A percentile compares a stretch with the other conserved stretches of the same genome.
These are phyloP conservation scores for Camptogramma bilineatum DNA, from an alignment of 2,888 invertebrate species.

Conservation along the genomic window DNA sequence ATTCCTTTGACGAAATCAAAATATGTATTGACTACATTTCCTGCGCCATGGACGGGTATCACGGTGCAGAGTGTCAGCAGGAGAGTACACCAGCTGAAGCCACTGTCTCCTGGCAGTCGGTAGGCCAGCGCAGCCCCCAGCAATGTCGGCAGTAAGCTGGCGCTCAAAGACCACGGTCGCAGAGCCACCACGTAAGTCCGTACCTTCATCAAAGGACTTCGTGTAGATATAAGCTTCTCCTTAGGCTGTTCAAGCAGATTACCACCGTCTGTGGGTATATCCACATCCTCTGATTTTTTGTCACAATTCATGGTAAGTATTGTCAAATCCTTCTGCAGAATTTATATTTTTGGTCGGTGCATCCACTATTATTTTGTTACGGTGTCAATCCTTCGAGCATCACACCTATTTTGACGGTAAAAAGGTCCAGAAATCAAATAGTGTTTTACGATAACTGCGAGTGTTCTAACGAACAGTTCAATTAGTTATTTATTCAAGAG, in stretches of 20 bases:
- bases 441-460: too few species aligned
- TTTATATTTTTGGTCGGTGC: neutral
- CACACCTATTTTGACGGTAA: neutral
- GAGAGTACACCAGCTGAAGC: constrained; percentile 92
- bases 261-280: constrained; percentile 70
- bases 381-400: too few species aligned
- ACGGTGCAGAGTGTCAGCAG: constrained; percentile 94
- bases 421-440: neutral
- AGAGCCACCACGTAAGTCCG: constrained; percentile 95
- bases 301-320: constrained; percentile 52
- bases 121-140: constrained; percentile 95
- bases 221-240: constrained; percentile 61
- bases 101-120: constrained; percentile 90
- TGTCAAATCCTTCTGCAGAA: neutral
- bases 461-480: too few species aligned
- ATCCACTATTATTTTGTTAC: neutral
- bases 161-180: constrained; percentile 97
- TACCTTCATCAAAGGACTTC: constrained; percentile 91
- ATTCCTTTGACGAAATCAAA: constrained; percentile 98
- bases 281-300: constrained; percentile 67
- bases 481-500: neutral
- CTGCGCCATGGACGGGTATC: constrained; percentile 97
- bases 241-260: constrained; percentile 78
- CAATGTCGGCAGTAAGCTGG: constrained; percentile 95
- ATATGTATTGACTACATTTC: constrained; percentile 98